Evolutionary conservation across 2,113 vertebrate species (phyloP), one percentile per base, ranked within the genome.

Genomic region (Callocephalon fimbriatum): DNA sequence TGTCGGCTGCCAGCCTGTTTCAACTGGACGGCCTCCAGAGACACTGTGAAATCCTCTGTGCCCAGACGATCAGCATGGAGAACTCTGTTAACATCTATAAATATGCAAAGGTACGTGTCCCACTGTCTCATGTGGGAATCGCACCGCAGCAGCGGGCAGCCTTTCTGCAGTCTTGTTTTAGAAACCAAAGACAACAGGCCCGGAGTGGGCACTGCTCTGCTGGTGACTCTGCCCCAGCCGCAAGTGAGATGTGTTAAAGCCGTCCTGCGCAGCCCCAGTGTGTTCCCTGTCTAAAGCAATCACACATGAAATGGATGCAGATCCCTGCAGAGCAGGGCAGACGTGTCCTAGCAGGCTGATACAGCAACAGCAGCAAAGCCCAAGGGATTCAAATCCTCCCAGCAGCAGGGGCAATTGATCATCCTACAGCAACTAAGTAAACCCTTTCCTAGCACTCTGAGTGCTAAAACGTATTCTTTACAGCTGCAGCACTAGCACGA

Each of bases 11-110:
- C 73, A 99, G 98, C 97, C 95, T 99, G 31, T 99, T 99, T 95
- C 99, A 99, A 97, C 97, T 99, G 95, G 98, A 98, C 1, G 98
- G 98, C 62, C 98, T 99, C 54, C 99, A 99, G 98, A 97, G 99
- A 93, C 99, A 99, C 97, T 99, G 99, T 82, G 99, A 99, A 96
- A 98, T 99, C 95, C 97, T 99, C 90, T 99, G 99, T 88, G 98
- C 99, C 81, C 98, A 98, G 93, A 98, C 97, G 72, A 99, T 99
- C 95, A 98, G 93, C 86, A 97, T 98, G 90, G 99, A 99, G 50
- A 99, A 99, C 35, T 99, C 99, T 1, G 99, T 99, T 62, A 98
- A 78, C 97, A 98, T 99, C 98, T 99, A 99, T 97, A 99, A 98
- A 96, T 99, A 99, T 1, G 99, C 99, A 70, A 99, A 99, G 99